Evolutionary conservation across 2,113 vertebrate genomes (phyloP), one percentile per base, ranked within the genome.

Genomic region (Telmatochromis sp.): DNA sequence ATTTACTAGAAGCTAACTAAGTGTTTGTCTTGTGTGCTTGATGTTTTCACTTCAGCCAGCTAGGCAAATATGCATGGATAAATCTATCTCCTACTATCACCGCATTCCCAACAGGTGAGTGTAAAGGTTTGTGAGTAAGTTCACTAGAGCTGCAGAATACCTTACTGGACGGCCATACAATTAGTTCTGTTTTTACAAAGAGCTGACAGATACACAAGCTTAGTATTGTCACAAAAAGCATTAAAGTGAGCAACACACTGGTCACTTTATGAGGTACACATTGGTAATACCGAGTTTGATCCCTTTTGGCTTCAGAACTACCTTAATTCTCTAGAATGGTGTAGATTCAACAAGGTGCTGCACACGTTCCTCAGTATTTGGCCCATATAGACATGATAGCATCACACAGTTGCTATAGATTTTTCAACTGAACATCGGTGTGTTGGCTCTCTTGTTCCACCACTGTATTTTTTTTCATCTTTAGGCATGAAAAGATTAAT

Each of bases 41-140:
- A 21, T n/a, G 40, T 87, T 35, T 65, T 79, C 45, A 8, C 80
- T 58, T 71, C 84, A 96, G 96, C 93, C 92, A 7, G 90, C 93
- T 63, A 87, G 15, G 28, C 53, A 65, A 58, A 58, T 93, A 7
- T 97, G 96, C 81, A 93, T 96, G 95, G 88, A 92, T 42, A 33
- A 78, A 60, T 63, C 86, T 2, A 93, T 97, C 42, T 82, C 75
- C 68, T 96, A 96, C 88, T 86, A 63, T 28, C 79, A 89, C 12
- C 80, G 42, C 83, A 93, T 96, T 81, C 96, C 96, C 23, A 95
- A 63, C 93, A 97, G 96, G 96, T 96, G 86, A 85, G 81, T 54
- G 31, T n/a, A 42, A 7, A 37, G 17, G 26, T 45, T n/a, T 10
- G 21, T 73, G 13, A 73, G 37, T 45, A 73, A 73, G 37, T 45